Percentiles rank a stretch among this genome's conserved stretches.
Evolutionary conservation across 2,797 vertebrate species (phyloP).

Genomic region (Pseudotriccus pelzelni): DNA sequence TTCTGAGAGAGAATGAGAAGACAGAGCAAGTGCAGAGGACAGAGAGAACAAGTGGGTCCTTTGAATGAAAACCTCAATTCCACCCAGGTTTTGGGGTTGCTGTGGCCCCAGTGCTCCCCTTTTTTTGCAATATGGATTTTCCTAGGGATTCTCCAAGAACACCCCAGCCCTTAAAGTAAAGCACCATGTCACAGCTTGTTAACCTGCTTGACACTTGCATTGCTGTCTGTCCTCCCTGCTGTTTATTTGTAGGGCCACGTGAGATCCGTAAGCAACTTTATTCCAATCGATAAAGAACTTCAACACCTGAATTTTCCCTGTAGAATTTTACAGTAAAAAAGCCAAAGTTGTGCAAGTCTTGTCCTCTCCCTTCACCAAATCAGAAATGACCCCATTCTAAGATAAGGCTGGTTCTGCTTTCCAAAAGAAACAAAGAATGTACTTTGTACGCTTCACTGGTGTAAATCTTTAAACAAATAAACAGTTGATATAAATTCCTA

Average conservation of each 20-base stretch:
- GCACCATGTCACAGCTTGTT: background rate
- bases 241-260: background rate
- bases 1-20: background rate
- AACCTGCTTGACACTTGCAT: background rate
- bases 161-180: background rate
- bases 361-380: background rate
- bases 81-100: fast-evolving
- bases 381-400: background rate
- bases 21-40: background rate
- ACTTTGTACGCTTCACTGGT: background rate
- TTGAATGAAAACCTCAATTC: background rate
- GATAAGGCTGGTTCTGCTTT: background rate
- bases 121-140: background rate
- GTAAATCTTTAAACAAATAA: background rate
- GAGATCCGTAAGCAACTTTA: background rate
- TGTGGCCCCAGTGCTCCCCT: background rate
- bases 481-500: background rate
- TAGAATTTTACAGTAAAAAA: background rate
- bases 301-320: background rate
- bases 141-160: background rate
- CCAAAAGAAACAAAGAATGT: background rate
- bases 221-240: background rate
- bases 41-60: background rate
- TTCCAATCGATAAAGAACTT: background rate
- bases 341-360: background rate